phyloP scores from a whole-genome alignment of 2,888 invertebrate species.

The Germaria angustata region DNA sequence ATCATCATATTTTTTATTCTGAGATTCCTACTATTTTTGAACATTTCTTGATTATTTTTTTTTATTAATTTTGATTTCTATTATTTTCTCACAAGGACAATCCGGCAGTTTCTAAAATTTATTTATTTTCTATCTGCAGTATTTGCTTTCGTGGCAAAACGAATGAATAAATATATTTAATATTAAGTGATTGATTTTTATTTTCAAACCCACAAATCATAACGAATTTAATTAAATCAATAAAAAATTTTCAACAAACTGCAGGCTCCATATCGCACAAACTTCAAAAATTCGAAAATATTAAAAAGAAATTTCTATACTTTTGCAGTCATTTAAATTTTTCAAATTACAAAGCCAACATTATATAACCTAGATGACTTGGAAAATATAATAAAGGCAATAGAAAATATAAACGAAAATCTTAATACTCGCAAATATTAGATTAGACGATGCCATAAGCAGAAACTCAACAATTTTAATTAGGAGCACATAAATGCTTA shows the following conservation, averaged over 20 bases:
- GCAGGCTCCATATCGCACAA: not conserved
- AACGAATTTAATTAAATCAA: not conserved
- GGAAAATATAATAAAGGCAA: not conserved
- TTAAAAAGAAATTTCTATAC: not conserved
- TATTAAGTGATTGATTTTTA: too few relatives aligned
- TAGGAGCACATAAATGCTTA: not conserved
- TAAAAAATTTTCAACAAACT: not conserved
- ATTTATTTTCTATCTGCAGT: too few relatives aligned
- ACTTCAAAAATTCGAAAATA: not conserved
- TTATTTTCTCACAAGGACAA: too few relatives aligned
- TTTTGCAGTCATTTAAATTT: not conserved
- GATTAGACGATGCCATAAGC: not conserved
- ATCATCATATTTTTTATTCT: too few relatives aligned
- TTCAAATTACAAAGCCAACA: not conserved
- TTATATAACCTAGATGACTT: not conserved
- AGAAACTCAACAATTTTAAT: not conserved
- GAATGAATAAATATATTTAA: too few relatives aligned
- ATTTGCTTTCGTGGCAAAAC: too few relatives aligned
- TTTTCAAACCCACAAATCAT: not conserved
- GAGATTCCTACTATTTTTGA: too few relatives aligned
- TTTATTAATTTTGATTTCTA: too few relatives aligned
- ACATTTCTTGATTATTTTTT: too few relatives aligned
- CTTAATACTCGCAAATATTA: not conserved
- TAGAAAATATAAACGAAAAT: not conserved
- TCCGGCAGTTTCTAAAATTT: too few relatives aligned